Base-by-base conservation (phyloP, 2,888 invertebrate species). In the Neelides folsomi region DNA sequence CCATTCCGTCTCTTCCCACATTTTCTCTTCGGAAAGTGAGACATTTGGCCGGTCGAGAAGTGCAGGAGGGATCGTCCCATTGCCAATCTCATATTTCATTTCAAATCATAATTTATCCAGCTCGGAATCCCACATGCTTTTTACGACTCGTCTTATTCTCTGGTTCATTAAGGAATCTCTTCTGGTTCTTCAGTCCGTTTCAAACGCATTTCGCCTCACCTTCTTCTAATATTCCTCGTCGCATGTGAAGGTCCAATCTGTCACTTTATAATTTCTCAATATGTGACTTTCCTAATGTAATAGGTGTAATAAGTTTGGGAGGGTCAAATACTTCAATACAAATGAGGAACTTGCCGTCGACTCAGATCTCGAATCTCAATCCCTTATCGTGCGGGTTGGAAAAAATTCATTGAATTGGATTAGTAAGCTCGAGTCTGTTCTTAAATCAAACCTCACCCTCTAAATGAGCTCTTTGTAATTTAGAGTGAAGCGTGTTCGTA, bases 51-150 rank as follows among this genome's bases (percentile, higher is more conserved):
- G 27, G 27, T 27, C 27, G 27, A 27, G 7, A 27, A 27, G 20
- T 27, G 20, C 47, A 15, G 19, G 40, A 34, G 47, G 47, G 38
- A 38, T 47, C 39, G 47, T 39, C 38, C 38, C 47, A 39, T 19
- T 13, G 35, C 27, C 40, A 39, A 47, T 13, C 42, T 42, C 49
- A 49, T 49, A 49, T 49, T 42, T 49, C 49, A 41, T 49, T 49
- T 16, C 1, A 35, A 49, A 49, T 49, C 49, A 16, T 49, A 49
- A 41, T 34, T 49, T 49, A 49, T 49, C 41, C 42, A 36, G 27
- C 13, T 40, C 36, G 12, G 41, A 18, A 35, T 35, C 15, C 9
- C 13, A n/a, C 39, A 13, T 15, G 39, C 39, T 10, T 41, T n/a
- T 49, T 42, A 41, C 36, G 27, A 27, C 27, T 27, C 27, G 27